Conservation (phyloP, 2,113 vertebrate species). For the Notothenia rossii region DNA sequence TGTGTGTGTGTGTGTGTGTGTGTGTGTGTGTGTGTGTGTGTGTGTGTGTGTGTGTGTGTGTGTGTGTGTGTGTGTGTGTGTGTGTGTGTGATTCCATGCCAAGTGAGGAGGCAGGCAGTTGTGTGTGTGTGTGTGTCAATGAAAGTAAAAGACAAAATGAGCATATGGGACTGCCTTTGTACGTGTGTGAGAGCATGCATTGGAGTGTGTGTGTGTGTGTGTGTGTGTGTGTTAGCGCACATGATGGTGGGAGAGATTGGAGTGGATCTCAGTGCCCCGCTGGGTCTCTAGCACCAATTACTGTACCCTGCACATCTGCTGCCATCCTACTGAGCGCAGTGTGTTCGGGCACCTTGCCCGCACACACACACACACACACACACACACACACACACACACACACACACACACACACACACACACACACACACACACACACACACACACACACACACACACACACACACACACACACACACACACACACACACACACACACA, state of each 20-base stretch:
- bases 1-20: conserved; percentile 25
- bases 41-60: conserved; percentile 13
- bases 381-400: conserved; percentile 38
- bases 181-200: not conserved
- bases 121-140: conserved; percentile 24
- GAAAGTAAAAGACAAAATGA: conserved; percentile 43
- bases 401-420: conserved; percentile 9
- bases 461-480: too few relatives aligned
- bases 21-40: conserved; percentile 3
- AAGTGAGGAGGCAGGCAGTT: conserved; percentile 37
- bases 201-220: not conserved
- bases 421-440: too few relatives aligned
- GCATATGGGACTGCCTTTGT: conserved; percentile 34
- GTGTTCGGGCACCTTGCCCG: conserved; percentile 56
- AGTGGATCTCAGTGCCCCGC: conserved; percentile 67
- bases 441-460: too few relatives aligned
- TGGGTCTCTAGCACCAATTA: conserved; percentile 80
- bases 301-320: conserved; percentile 81
- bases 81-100: conserved; percentile 44
- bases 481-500: too few relatives aligned
- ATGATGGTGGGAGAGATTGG: conserved; percentile 61
- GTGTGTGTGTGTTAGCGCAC: conserved; percentile 11
- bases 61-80: too few relatives aligned
- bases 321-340: conserved; percentile 65
- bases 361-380: conserved; percentile 31